phyloP scores from a whole-genome alignment of 1,140 invertebrate species.

The Anastatus disparis region DNA sequence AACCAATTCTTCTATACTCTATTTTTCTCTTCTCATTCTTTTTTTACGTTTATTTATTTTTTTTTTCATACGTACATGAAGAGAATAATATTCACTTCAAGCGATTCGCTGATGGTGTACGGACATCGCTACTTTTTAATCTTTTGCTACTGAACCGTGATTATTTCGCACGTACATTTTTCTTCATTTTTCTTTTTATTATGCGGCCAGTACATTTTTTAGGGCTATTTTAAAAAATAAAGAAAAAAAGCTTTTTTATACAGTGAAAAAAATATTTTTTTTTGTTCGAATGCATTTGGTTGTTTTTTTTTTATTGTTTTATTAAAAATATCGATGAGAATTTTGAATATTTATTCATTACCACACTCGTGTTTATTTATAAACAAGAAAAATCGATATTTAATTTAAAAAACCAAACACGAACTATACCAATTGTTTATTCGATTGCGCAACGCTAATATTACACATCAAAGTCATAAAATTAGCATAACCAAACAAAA shows the following conservation, averaged over 20 bases:
- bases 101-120: not conserved
- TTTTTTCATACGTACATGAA: not conserved
- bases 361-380: no score
- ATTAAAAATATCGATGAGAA: no score
- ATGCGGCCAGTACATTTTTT: not conserved
- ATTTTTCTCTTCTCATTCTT: not conserved
- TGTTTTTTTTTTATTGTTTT: no score
- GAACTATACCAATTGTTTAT: no score
- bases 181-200: not conserved
- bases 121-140: conserved; percentile 1
- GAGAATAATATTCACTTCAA: conserved; percentile 1
- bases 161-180: not conserved
- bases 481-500: no score
- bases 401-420: no score
- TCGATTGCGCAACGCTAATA: no score
- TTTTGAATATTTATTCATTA: no score
- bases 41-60: not conserved
- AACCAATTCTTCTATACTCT: not conserved
- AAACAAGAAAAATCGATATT: no score
- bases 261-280: no score
- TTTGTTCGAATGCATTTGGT: not conserved
- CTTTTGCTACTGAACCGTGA: not conserved
- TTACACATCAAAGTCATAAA: no score
- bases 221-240: not conserved
- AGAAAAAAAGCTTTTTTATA: not conserved